phyloP scores from a whole-genome alignment of 2,888 invertebrate species.

The Agriopis marginaria region DNA sequence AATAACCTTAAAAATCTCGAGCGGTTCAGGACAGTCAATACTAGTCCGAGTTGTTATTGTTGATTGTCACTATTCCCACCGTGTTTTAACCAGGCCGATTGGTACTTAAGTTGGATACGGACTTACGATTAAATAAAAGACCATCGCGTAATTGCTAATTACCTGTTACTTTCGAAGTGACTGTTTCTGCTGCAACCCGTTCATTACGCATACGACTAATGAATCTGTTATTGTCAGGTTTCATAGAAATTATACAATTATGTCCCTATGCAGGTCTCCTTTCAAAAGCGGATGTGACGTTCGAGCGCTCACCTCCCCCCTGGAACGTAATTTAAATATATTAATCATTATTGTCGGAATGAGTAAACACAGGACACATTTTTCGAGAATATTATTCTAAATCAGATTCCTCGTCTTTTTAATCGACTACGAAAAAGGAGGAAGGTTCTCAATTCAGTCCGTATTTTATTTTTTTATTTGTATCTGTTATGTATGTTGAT shows the following conservation, averaged over 20 bases:
- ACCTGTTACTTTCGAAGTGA: constrained; percentile 1
- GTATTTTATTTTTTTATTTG: too few species aligned
- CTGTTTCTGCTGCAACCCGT: constrained; percentile 34
- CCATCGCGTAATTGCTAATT: constrained; percentile 36
- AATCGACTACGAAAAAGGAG: too few species aligned
- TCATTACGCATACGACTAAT: constrained; percentile 47
- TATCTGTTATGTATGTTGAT: too few species aligned
- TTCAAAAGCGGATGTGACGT: constrained; percentile 5
- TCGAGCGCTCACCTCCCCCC: constrained; percentile 5
- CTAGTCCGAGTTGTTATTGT: too few species aligned
- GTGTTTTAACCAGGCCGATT: constrained; percentile 39
- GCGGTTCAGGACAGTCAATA: too few species aligned
- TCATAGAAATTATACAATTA: not conserved
- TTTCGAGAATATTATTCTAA: too few species aligned
- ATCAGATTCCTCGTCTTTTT: not conserved
- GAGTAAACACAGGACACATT: too few species aligned
- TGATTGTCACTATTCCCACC: not conserved
- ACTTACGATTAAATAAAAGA: constrained; percentile 13
- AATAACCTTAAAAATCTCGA: too few species aligned
- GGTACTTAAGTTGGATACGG: constrained; percentile 39
- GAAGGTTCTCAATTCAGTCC: too few species aligned
- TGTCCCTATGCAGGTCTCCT: constrained; percentile 2
- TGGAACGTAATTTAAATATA: constrained; percentile 21
- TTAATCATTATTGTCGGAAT: too few species aligned
- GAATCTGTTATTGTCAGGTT: constrained; percentile 42